Conservation (phyloP, 1,140 invertebrate genomes). For the Neodiprion virginianus region DNA sequence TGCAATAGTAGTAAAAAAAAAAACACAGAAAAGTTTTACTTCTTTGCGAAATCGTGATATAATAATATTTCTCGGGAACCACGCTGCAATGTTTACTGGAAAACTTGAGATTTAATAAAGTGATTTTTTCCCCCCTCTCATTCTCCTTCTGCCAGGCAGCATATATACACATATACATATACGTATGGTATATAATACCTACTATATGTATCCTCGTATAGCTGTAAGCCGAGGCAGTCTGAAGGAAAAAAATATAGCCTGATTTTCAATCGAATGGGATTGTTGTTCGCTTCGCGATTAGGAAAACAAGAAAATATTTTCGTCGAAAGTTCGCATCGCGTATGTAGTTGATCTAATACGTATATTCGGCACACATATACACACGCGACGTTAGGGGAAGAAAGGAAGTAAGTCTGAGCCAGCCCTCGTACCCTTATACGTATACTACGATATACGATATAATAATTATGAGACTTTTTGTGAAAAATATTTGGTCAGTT, state of each 20-base stretch:
- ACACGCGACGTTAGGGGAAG: not conserved
- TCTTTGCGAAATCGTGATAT: not conserved
- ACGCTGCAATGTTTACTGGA: not conserved
- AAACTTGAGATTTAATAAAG: not conserved
- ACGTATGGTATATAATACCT: not conserved
- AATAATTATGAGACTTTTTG: too few species aligned
- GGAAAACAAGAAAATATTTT: constrained; percentile 15
- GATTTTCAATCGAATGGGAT: constrained; percentile 8
- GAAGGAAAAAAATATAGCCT: constrained; percentile 8
- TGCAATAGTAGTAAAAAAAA: not conserved
- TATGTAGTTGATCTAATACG: not conserved
- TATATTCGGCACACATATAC: not conserved
- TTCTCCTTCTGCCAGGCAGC: not conserved
- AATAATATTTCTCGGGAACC: not conserved
- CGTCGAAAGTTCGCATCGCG: constrained; percentile 9
- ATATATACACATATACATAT: not conserved
- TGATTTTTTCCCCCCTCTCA: not conserved
- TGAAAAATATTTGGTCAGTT: too few species aligned
- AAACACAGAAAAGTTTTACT: not conserved
- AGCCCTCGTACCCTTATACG: too few species aligned
- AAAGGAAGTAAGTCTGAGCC: not conserved
- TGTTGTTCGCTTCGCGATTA: constrained; percentile 12
- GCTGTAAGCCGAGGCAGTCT: not conserved
- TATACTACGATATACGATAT: too few species aligned
- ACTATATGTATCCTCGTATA: too few species aligned